phyloP scores from a whole-genome alignment of 2,113 vertebrate genomes.

The Lepidothrix coronata region DNA sequence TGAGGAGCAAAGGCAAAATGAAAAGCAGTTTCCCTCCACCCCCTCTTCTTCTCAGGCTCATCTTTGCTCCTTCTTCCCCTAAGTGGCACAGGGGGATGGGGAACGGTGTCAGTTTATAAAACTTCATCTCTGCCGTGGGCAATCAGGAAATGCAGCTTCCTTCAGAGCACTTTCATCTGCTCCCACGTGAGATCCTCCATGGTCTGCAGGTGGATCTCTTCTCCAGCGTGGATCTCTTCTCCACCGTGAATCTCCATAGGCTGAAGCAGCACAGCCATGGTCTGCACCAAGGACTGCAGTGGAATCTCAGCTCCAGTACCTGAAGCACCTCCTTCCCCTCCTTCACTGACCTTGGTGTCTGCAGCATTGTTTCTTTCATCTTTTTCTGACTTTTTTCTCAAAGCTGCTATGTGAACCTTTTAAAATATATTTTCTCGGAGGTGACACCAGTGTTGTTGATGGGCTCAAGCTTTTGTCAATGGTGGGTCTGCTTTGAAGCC shows the following conservation, averaged over 20 bases:
- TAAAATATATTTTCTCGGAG: neutral
- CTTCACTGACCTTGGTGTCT: neutral
- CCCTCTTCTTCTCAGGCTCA: neutral
- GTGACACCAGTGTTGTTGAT: neutral
- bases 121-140: neutral
- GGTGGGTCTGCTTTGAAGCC: neutral
- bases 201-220: neutral
- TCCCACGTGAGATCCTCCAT: fast-evolving
- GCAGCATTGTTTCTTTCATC: neutral
- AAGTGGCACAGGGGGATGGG: neutral
- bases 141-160: neutral
- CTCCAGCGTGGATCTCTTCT: neutral
- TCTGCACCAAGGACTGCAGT: fast-evolving
- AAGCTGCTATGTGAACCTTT: neutral
- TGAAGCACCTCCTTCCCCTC: neutral
- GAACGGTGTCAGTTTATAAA: neutral
- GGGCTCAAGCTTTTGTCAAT: neutral
- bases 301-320: fast-evolving
- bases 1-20: neutral
- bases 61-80: neutral
- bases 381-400: neutral
- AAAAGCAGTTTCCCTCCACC: neutral
- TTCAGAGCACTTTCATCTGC: neutral
- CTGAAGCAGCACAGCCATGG: neutral
- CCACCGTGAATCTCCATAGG: fast-evolving